These are phyloP conservation scores for Dasysyrphus albostriatus DNA, from an alignment of 2,888 invertebrate genomes.

Conservation along the genomic window DNA sequence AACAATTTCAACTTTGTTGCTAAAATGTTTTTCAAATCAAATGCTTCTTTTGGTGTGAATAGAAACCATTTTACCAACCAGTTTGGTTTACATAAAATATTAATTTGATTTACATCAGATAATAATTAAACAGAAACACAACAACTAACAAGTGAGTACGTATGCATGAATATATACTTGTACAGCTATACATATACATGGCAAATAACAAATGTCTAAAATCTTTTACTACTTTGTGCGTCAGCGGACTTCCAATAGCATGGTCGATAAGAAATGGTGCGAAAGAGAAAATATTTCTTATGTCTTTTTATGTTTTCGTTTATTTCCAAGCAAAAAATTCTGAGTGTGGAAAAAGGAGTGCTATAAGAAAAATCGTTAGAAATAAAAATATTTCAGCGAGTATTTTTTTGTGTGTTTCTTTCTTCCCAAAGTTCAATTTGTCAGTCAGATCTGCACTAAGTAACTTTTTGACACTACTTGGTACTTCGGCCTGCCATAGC, in stretches of 20 bases:
- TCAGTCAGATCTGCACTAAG: conserved; percentile 71
- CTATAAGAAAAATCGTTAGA: conserved; percentile 52
- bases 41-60: too few relatives aligned
- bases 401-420: conserved; percentile 25
- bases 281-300: conserved; percentile 52
- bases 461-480: conserved; percentile 73
- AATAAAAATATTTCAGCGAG: conserved; percentile 68
- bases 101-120: too few relatives aligned
- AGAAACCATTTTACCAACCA: too few relatives aligned
- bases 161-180: too few relatives aligned
- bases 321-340: neutral
- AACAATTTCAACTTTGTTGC: too few relatives aligned
- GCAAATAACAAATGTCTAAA: too few relatives aligned
- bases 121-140: too few relatives aligned
- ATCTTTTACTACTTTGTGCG: neutral
- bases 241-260: conserved; percentile 39
- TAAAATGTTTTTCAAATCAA: too few relatives aligned
- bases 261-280: conserved; percentile 63
- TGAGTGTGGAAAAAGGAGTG: neutral
- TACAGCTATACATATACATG: neutral
- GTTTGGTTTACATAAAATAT: too few relatives aligned
- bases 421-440: conserved; percentile 64
- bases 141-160: too few relatives aligned
- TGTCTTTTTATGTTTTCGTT: conserved; percentile 4
- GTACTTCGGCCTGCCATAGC: conserved; percentile 37